Percentiles rank a stretch among this genome's conserved stretches.
Conservation (phyloP, 2,797 vertebrate genomes). For the Anniella stebbinsi region DNA sequence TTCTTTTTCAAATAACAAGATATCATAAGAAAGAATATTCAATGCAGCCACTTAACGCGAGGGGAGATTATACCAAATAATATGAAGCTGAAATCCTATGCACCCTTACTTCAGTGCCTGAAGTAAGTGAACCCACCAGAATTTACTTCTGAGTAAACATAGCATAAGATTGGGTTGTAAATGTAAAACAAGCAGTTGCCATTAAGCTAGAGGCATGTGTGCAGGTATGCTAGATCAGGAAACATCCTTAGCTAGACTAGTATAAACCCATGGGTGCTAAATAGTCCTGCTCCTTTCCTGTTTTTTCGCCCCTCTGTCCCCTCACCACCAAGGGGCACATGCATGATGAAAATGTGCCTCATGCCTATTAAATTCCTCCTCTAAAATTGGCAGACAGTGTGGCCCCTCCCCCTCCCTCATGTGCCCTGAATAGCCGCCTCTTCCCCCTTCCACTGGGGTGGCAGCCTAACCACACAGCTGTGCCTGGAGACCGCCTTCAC, state of each 20-base stretch:
- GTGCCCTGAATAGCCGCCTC: no score
- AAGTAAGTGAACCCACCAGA: not conserved
- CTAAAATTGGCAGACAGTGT: no score
- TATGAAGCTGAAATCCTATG: not conserved
- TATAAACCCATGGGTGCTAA: no score
- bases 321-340: no score
- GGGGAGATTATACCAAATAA: not conserved
- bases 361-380: no score
- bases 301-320: no score
- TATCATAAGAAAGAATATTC: conserved; percentile 8
- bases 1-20: conserved; percentile 47
- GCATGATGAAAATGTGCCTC: no score
- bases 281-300: no score
- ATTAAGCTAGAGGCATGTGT: not conserved
- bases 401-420: no score
- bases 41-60: conserved; percentile 38
- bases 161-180: not conserved
- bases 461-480: no score
- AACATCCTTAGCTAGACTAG: not conserved
- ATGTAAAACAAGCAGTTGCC: not conserved
- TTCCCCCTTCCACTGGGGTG: no score
- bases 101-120: not conserved
- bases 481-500: no score
- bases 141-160: not conserved
- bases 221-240: not conserved